Conservation (phyloP, 2,888 invertebrate species). For the Agriotes lineatus region DNA sequence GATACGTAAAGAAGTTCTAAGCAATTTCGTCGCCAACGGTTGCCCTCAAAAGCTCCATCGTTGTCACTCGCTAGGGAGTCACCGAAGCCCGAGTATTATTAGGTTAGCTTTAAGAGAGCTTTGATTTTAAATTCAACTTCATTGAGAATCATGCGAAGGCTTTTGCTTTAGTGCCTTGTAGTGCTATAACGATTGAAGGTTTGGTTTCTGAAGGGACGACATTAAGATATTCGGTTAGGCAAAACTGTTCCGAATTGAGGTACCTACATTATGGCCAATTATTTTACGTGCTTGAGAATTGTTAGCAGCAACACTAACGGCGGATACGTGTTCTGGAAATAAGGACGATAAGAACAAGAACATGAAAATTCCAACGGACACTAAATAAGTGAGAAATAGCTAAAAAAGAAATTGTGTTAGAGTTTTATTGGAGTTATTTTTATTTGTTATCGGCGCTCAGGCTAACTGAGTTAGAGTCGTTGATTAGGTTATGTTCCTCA, state of each 20-base stretch:
- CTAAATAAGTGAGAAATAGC: slow-evolving; percentile 52
- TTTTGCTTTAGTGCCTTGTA: slow-evolving; percentile 19
- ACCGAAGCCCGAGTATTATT: slow-evolving; percentile 44
- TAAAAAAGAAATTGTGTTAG: slow-evolving; percentile 52
- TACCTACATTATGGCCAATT: no score
- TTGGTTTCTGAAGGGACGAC: slow-evolving; percentile 1
- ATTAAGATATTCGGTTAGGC: not conserved
- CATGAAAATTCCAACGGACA: slow-evolving; percentile 23
- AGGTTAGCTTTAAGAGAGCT: slow-evolving; percentile 46
- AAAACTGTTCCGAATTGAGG: no score
- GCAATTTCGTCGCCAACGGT: slow-evolving; percentile 38
- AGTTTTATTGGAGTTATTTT: slow-evolving; percentile 57
- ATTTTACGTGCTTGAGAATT: no score
- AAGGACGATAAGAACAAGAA: no score
- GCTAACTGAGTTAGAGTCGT: slow-evolving; percentile 49
- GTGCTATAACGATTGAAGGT: not conserved
- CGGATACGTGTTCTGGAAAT: no score
- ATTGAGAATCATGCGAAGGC: slow-evolving; percentile 34
- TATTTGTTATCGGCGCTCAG: slow-evolving; percentile 56
- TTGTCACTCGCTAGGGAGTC: slow-evolving; percentile 43
- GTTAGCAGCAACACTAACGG: no score
- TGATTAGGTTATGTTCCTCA: slow-evolving; percentile 51
- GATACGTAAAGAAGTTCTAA: slow-evolving; percentile 18
- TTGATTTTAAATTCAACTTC: slow-evolving; percentile 48
- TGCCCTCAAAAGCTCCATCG: slow-evolving; percentile 39